These are phyloP conservation scores for Syritta pipiens DNA, from an alignment of 2,888 invertebrate species.

Conservation along the genomic window DNA sequence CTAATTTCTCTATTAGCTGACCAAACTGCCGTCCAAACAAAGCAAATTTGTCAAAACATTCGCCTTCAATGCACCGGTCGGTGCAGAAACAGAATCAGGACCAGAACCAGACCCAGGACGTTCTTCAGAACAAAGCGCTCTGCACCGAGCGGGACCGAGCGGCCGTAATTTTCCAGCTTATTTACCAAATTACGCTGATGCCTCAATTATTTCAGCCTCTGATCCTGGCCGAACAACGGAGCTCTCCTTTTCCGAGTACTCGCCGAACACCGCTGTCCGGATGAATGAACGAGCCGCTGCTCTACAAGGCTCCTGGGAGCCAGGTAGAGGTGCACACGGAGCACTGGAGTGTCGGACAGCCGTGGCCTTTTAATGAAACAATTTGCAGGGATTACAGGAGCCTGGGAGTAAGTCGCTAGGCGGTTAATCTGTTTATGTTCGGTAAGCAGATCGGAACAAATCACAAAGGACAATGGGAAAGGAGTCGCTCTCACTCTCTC, in stretches of 20 bases:
- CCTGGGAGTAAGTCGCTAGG: constrained; percentile 77
- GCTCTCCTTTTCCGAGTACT: constrained; percentile 43
- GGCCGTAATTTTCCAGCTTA: constrained; percentile 73
- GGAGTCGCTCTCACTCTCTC: constrained; percentile 68
- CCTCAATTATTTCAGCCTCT: constrained; percentile 59
- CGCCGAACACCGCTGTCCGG: too few relatives aligned
- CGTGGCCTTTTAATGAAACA: constrained; percentile 80
- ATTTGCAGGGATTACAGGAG: constrained; percentile 78
- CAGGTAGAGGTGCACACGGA: too few relatives aligned
- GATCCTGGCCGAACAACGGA: constrained; percentile 40
- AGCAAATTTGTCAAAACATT: constrained; percentile 69
- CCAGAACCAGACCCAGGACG: constrained; percentile 4
- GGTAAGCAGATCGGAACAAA: constrained; percentile 75
- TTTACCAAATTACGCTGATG: constrained; percentile 76
- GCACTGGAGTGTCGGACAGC: constrained; percentile 77
- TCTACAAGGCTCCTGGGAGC: too few relatives aligned
- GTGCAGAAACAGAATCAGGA: constrained; percentile 33
- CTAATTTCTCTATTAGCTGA: constrained; percentile 75
- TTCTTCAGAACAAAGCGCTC: background rate
- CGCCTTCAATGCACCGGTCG: constrained; percentile 66
- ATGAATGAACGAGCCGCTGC: too few relatives aligned
- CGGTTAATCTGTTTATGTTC: constrained; percentile 80
- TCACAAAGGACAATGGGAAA: constrained; percentile 70
- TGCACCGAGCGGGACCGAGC: constrained; percentile 24
- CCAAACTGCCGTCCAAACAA: constrained; percentile 65